Evolutionary conservation across 2,113 vertebrate genomes (phyloP).

Genomic region (Agelaius tricolor): DNA sequence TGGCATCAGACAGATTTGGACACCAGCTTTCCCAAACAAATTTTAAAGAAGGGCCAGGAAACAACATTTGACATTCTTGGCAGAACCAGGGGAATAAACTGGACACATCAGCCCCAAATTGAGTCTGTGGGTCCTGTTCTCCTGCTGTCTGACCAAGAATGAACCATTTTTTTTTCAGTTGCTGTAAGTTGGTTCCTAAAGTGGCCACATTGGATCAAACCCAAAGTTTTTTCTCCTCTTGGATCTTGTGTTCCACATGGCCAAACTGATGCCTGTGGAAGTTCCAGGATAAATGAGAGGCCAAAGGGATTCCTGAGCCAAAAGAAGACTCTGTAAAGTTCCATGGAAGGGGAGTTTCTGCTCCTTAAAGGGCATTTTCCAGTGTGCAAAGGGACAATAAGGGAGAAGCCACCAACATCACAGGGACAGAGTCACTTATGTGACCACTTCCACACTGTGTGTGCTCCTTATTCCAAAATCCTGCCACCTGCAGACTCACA

Average conservation of each 20-base stretch:
- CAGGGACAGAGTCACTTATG: neutral
- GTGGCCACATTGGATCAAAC: neutral
- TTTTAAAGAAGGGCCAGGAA: neutral
- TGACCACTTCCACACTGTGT: neutral
- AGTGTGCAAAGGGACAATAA: neutral
- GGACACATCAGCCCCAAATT: neutral
- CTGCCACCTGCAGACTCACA: neutral
- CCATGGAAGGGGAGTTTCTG: neutral
- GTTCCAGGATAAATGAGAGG: rapidly evolving
- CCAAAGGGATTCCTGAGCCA: neutral
- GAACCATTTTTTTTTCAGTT: neutral
- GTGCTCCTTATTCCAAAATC: neutral
- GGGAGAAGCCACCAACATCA: neutral
- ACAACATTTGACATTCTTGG: neutral
- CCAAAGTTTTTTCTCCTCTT: neutral
- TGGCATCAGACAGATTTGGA: neutral
- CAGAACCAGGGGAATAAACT: neutral
- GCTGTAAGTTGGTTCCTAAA: neutral
- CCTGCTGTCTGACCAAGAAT: neutral
- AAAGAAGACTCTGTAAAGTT: rapidly evolving
- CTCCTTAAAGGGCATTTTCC: neutral
- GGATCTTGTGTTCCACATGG: neutral
- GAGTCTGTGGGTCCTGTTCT: neutral
- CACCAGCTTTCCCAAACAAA: neutral
- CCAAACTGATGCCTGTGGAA: neutral